A percentile compares a stretch with the other conserved stretches of the same genome.
Evolutionary conservation across 2,113 vertebrate genomes (phyloP).

Genomic region (Mus spicilegus): DNA sequence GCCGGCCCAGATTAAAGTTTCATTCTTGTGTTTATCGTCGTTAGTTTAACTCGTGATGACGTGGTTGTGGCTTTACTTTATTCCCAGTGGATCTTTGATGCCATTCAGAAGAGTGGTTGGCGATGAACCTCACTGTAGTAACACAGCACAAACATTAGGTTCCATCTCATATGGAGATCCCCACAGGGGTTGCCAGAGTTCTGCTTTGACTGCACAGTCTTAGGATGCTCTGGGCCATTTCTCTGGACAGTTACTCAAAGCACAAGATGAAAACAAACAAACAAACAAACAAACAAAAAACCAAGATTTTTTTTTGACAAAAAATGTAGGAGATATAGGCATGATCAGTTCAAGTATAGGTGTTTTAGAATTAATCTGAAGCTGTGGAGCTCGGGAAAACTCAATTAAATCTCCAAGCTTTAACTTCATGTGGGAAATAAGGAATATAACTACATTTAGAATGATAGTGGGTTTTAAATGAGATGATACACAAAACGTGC

Average conservation of each 20-base stretch:
- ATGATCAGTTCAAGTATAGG: not conserved
- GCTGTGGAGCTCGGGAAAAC: not conserved
- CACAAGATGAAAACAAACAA: not conserved
- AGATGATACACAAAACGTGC: not conserved
- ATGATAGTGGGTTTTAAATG: not conserved
- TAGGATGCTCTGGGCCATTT: not conserved
- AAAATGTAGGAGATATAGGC: not conserved
- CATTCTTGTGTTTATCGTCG: not conserved
- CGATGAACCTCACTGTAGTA: not conserved
- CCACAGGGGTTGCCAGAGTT: not conserved
- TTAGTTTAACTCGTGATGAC: not conserved
- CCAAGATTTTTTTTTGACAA: not conserved
- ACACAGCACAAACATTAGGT: not conserved
- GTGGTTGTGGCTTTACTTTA: not conserved
- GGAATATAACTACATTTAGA: not conserved
- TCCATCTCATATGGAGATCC: not conserved
- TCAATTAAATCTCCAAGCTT: not conserved
- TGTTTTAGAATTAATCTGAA: slow-evolving; percentile 35
- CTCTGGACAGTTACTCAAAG: not conserved
- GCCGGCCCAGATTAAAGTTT: slow-evolving; percentile 38
- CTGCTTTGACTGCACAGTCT: not conserved
- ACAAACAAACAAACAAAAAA: not conserved
- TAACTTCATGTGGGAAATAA: not conserved
- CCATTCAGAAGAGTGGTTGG: not conserved
- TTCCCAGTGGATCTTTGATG: not conserved